These are phyloP conservation scores for Lathamus discolor DNA, from an alignment of 2,113 vertebrate species.

Conservation along the genomic window DNA sequence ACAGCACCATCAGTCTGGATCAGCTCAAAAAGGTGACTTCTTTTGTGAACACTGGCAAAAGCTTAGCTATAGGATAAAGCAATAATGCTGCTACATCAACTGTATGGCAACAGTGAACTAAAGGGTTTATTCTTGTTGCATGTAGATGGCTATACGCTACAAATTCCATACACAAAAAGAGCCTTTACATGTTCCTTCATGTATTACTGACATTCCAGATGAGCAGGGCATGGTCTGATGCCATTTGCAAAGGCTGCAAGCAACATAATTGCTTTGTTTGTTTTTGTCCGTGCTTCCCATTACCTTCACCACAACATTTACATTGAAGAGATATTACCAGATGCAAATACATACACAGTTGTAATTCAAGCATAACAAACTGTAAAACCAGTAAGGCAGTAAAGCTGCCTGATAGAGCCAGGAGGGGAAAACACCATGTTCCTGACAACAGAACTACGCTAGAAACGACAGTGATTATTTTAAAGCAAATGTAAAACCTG, in stretches of 20 bases:
- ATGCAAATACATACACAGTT: background rate
- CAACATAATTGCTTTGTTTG: background rate
- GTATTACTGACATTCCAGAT: background rate
- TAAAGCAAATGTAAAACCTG: background rate
- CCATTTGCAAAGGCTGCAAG: background rate
- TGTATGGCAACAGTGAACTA: background rate
- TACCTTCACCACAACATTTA: background rate
- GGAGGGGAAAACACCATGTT: background rate
- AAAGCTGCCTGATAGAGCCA: background rate
- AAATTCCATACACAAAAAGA: background rate
- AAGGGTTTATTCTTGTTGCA: background rate
- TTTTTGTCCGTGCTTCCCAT: background rate
- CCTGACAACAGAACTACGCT: background rate
- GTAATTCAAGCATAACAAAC: background rate
- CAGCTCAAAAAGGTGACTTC: background rate
- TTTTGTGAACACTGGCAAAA: background rate
- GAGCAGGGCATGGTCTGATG: background rate
- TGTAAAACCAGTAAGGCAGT: background rate
- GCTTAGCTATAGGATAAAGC: background rate
- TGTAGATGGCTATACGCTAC: fast-evolving
- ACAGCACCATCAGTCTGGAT: fast-evolving
- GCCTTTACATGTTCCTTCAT: background rate
- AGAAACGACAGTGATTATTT: background rate
- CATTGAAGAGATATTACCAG: background rate
- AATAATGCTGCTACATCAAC: background rate